Evolutionary conservation across 2,113 vertebrate genomes (phyloP), one percentile per base, ranked within the genome.

Genomic region (Hoplias malabaricus): DNA sequence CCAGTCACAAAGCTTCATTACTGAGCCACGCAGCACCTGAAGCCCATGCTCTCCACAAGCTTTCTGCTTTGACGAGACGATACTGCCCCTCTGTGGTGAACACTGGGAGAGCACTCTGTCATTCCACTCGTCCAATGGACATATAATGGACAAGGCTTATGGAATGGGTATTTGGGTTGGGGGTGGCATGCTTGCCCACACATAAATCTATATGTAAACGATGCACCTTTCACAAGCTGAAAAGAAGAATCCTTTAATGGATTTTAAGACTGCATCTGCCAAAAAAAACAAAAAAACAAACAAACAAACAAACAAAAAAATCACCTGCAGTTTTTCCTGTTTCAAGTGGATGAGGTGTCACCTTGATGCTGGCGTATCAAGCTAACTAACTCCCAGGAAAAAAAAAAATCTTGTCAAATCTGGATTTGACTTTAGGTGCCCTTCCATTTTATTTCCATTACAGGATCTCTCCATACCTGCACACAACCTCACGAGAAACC

Each of bases 311-410:
- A n/a, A n/a, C n/a, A n/a, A n/a, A 7, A 46, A 38, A 11, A 75
- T 43, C 46, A 66, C 46, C 50, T 78, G 63, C 53, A 66, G 43
- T 21, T 29, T 65, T 67, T 68, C 29, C 16, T 67, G 75, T 71
- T 38, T 67, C 16, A 12, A 61, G 63, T 38, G 54, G 69, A 40
- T 54, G 59, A 72, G 53, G 63, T 69, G 62, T 81, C 33, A 34
- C 29, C 69, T 70, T 54, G 70, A 66, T 82, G 76, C 80, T 79
- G 80, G 80, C 31, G 80, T 59, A 77, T 56, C 73, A 43, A 38
- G 72, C 54, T 38, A 40, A 29, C 12, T 19, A n/a, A 66, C n/a
- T 54, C 42, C 8, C 21, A 33, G 38, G 19, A 53, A 25, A 3
- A 19, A 34, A 27, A 8, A 36, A 56, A 63, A 38, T 14, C 54